Evolutionary conservation across 2,797 vertebrate genomes (phyloP), one percentile per base, ranked within the genome.

Genomic region (Sebastes vulpes): DNA sequence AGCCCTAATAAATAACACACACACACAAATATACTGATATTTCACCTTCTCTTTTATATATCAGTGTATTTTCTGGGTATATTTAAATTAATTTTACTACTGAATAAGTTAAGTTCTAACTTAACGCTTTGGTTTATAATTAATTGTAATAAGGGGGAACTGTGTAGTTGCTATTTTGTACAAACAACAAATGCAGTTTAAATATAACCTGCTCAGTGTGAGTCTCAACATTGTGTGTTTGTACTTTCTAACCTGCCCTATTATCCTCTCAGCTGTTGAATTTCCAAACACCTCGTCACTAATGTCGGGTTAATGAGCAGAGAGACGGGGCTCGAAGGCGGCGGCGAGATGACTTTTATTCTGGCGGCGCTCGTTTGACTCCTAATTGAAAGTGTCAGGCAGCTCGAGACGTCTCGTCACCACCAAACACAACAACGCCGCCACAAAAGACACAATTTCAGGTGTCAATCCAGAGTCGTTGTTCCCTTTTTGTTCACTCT

Each of bases 331-430:
- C 0, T 3, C 8, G 3, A 14, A 11, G 31, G 38, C 38, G 38
- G 38, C 38, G 6, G 23, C 18, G 2, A 10, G 26, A 14, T 2
- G 46, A 26, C 50, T 72, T 63, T 68, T 50, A 64, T 73, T 74
- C 23, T 48, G 32, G 4, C n/a, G 20, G 64, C 5, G n/a, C 53
- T 59, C 8, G 3, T 50, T 35, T 18, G 2, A 25, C 66, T 67
- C 6, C n/a, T 81, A 83, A 86, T 83, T 75, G 74, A 71, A 83
- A 77, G 81, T 72, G 76, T 80, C 72, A 79, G 71, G n/a, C 70
- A 73, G 67, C 61, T 58, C 6, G 25, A 72, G 68, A 71, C 48
- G 56, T 50, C 31, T 67, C 50, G 38, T 72, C 26, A 11, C 3
- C 9, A 54, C 53, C 69, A 42, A 60, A 82, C 57, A 35, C 12